Percentiles rank a stretch among this genome's conserved stretches.
Evolutionary conservation across 2,797 vertebrate genomes (phyloP).

Genomic region (Sebastolobus altivelis): DNA sequence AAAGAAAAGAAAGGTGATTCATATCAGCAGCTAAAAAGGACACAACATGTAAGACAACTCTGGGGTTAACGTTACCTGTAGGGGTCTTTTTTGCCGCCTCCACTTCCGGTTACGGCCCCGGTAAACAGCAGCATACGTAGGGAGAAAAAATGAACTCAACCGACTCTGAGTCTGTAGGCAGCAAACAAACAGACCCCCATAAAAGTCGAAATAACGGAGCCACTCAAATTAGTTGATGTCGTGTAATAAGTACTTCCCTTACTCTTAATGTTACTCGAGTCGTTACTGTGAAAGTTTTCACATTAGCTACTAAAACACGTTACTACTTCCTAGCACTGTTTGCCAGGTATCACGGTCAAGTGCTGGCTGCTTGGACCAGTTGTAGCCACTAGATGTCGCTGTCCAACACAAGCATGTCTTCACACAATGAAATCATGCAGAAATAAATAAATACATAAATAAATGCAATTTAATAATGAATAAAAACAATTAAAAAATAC

Average conservation of each 20-base stretch:
- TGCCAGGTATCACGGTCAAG: neutral
- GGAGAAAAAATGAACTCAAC: neutral
- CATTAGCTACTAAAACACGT: neutral
- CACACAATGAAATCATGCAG: neutral
- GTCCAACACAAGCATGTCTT: neutral
- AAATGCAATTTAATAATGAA: neutral
- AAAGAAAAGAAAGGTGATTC: neutral
- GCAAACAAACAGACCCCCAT: neutral
- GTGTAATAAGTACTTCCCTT: neutral
- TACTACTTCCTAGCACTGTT: neutral
- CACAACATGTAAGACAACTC: neutral
- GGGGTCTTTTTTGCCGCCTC: neutral
- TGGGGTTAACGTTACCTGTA: neutral
- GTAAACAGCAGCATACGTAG: neutral
- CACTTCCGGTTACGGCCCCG: neutral
- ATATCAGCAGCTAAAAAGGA: neutral
- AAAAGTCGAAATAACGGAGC: neutral
- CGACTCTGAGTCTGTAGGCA: neutral
- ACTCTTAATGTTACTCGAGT: neutral
- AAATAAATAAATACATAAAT: neutral
- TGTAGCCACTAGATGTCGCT: constrained; percentile 49
- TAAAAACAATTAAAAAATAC: neutral
- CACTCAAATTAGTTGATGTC: neutral
- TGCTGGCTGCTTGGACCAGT: neutral
- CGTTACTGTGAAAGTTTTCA: neutral